A percentile compares a stretch with the other conserved stretches of the same genome.
Conservation (phyloP, 2,888 invertebrate genomes). For the Deilephila elpenor region DNA sequence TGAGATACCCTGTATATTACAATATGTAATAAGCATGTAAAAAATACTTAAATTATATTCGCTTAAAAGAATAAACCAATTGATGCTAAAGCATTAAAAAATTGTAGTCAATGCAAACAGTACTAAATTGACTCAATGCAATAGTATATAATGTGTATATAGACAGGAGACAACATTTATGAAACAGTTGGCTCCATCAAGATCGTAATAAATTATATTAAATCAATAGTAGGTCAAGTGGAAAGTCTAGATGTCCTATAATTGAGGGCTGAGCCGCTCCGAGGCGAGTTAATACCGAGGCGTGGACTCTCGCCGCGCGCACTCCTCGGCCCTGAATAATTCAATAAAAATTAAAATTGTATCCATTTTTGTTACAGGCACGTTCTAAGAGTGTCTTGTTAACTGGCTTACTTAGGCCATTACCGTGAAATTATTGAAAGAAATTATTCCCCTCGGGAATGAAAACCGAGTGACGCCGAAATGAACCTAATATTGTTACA, state of each 20-base stretch:
- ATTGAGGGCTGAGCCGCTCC: not conserved
- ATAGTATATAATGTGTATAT: not conserved
- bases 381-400: slow-evolving; percentile 62
- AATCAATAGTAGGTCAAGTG: slow-evolving; percentile 22
- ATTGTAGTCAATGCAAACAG: not conserved
- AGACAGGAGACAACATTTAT: not conserved
- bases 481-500: slow-evolving; percentile 27
- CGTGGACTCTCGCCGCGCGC: slow-evolving; percentile 2
- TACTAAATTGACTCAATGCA: not conserved
- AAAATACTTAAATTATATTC: too few species aligned
- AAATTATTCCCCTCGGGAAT: slow-evolving; percentile 58
- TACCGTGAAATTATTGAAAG: slow-evolving; percentile 68
- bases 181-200: not conserved
- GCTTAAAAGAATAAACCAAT: too few species aligned
- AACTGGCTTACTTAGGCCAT: slow-evolving; percentile 71
- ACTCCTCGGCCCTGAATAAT: slow-evolving; percentile 51
- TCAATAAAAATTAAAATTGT: slow-evolving; percentile 62
- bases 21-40: too few species aligned
- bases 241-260: slow-evolving; percentile 16
- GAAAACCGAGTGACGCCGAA: not conserved
- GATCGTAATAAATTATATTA: slow-evolving; percentile 6
- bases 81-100: too few species aligned
- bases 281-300: not conserved
- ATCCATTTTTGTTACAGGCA: slow-evolving; percentile 54
- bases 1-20: too few species aligned